A percentile compares a stretch with the other conserved stretches of the same genome.
These are phyloP conservation scores for Troilus luridus DNA, from an alignment of 2,888 invertebrate genomes.

Conservation along the genomic window DNA sequence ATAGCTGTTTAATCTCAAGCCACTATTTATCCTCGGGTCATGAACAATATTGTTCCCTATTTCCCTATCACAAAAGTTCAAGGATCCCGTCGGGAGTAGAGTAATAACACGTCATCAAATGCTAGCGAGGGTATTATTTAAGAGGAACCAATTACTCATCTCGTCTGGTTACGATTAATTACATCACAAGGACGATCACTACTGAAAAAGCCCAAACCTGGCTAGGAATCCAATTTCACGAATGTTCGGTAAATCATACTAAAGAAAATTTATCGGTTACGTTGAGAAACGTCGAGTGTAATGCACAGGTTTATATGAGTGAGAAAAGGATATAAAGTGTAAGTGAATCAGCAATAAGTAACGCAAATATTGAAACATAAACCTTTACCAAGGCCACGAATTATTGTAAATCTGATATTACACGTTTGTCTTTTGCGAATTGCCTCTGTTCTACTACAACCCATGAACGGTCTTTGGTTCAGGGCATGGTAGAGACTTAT, in stretches of 20 bases:
- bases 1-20: neutral
- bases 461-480: no score
- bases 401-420: no score
- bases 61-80: slow-evolving; percentile 1
- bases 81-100: neutral
- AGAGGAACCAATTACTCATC: neutral
- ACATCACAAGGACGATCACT: neutral
- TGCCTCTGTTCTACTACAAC: no score
- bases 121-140: neutral
- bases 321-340: neutral
- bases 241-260: neutral
- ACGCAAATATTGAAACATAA: neutral
- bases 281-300: neutral
- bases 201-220: neutral
- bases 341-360: neutral
- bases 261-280: neutral
- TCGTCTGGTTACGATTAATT: neutral
- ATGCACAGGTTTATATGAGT: neutral
- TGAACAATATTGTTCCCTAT: neutral
- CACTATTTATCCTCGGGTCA: neutral
- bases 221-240: neutral
- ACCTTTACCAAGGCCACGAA: neutral
- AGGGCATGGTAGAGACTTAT: no score
- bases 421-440: no score
- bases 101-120: slow-evolving; percentile 21